Percentiles rank a stretch among this genome's conserved stretches.
phyloP scores from a whole-genome alignment of 37 sponge, comb jelly and placozoan species.

The Eunapius fragilis region DNA sequence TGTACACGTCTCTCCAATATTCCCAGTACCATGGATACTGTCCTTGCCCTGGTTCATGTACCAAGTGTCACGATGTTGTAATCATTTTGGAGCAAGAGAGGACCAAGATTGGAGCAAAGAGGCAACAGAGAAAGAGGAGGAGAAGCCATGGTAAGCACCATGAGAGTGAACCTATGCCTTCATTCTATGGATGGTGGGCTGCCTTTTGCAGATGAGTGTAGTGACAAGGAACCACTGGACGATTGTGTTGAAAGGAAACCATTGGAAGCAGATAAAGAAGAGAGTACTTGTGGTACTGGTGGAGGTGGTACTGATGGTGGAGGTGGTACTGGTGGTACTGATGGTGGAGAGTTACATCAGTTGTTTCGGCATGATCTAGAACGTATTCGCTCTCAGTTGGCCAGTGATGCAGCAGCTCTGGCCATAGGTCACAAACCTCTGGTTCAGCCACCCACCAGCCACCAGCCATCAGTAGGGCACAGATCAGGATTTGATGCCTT shows the following conservation, averaged over 20 bases:
- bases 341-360: background rate
- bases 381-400: conserved; percentile 9
- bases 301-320: no score
- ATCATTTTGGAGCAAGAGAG: conserved; percentile 17
- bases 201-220: background rate
- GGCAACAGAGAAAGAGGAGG: conserved; percentile 11
- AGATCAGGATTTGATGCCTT: conserved; percentile 91
- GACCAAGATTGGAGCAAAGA: background rate
- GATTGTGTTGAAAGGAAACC: background rate
- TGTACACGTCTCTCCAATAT: background rate
- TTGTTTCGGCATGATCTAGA: conserved; percentile 23
- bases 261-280: background rate
- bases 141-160: background rate
- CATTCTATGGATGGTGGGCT: background rate
- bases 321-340: no score
- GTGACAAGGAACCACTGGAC: background rate
- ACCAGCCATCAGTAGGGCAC: conserved; percentile 54
- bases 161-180: background rate
- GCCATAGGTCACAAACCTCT: background rate
- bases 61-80: conserved; percentile 20
- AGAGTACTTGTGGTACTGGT: no score
- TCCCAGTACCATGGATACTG: conserved; percentile 27
- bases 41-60: background rate
- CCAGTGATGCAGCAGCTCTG: background rate
- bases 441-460: background rate